Evolutionary conservation across 2,113 vertebrate genomes (phyloP), one percentile per base, ranked within the genome.

Genomic region (Hemiprocne comata): DNA sequence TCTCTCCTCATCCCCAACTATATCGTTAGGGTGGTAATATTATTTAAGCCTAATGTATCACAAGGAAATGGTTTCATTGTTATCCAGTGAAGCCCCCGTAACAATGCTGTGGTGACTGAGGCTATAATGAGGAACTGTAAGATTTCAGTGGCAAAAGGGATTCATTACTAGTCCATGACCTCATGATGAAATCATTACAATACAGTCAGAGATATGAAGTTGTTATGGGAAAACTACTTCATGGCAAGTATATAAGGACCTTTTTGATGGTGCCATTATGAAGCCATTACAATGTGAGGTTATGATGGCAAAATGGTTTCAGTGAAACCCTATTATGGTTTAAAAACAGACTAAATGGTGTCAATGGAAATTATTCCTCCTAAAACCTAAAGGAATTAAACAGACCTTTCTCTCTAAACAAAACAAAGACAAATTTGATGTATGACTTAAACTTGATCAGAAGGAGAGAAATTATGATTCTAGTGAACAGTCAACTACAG

Each of bases 121-220:
- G 54, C 65, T 95, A 36, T 96, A 97, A 96, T 93, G 85, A 95
- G 90, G 87, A 96, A 55, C 53, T 51, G 54, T 40, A 85, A 76
- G 90, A 94, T 94, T 93, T 92, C 89, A 87, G 1, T 90, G 89
- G 82, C 65, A 90, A 91, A 94, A 89, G 69, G 89, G 54, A 88
- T 93, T 87, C 89, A 85, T 88, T 94, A 82, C 82, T 96, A 87
- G 89, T 93, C 93, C 88, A 44, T 91, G 94, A 94, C 92, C 97
- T 95, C 92, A 81, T 20, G 19, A 90, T 90, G 94, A 96, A 96
- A 91, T 95, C 96, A 96, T 93, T 96, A 93, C 87, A 96, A 85
- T 94, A 87, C 79, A 90, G 93, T 86, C 87, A 86, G 77, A 94
- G 58, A 93, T 93, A 78, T 23, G 82, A 96, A 96, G 89, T 95